Conservation (phyloP, 1,140 invertebrate genomes). For the Ylistrum balloti region DNA sequence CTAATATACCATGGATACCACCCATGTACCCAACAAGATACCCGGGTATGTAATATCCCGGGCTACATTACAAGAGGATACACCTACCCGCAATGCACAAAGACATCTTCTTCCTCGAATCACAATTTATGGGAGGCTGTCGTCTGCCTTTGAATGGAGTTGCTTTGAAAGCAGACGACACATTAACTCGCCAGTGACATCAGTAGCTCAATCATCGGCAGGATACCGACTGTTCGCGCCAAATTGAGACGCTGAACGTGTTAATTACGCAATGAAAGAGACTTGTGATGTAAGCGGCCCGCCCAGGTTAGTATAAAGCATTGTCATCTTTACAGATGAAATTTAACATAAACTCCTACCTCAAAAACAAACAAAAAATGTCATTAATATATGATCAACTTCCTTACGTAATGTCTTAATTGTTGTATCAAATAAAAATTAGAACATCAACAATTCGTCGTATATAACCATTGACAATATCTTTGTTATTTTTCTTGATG, state of each 20-base stretch:
- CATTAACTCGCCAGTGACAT: not conserved
- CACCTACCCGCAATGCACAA: not conserved
- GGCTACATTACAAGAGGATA: not conserved
- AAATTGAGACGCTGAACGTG: constrained; percentile 29
- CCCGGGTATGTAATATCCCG: not conserved
- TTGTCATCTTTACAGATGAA: not conserved
- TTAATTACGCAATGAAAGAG: constrained; percentile 39
- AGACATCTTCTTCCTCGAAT: constrained; percentile 18
- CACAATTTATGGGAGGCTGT: constrained; percentile 26
- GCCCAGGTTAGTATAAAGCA: not conserved
- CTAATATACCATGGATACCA: not conserved
- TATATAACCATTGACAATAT: not conserved
- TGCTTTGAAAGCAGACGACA: constrained; percentile 29
- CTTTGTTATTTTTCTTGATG: not conserved
- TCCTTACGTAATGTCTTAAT: too few relatives aligned
- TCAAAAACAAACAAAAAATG: too few relatives aligned
- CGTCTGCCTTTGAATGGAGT: constrained; percentile 11
- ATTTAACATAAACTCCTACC: not conserved
- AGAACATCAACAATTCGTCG: not conserved
- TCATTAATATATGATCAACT: too few relatives aligned
- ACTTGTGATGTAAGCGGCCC: constrained; percentile 10
- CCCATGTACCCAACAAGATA: not conserved
- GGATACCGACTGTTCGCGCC: constrained; percentile 36
- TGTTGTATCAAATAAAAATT: not conserved
- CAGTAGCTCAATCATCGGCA: constrained; percentile 37